Evolutionary conservation across 2,113 vertebrate species (phyloP), one percentile per base, ranked within the genome.

Genomic region (Malaclemys terrapin): DNA sequence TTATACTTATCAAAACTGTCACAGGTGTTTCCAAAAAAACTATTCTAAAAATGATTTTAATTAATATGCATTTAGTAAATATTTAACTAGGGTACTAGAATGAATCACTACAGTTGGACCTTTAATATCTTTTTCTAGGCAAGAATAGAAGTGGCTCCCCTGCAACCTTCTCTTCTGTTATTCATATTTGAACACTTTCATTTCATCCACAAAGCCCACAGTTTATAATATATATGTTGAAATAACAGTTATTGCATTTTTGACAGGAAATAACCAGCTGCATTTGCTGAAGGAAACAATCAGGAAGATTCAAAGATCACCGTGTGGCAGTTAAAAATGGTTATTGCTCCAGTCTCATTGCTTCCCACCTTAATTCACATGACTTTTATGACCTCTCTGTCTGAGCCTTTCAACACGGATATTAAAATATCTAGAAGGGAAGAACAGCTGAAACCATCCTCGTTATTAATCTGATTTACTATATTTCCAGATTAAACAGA

Each of bases 241-340:
- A 96, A 88, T 89, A 90, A 10, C 89, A 88, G 78, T 85, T 95
- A 84, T 1, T 92, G 50, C 53, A 89, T 87, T 96, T 95, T 89
- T 95, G 59, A 95, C 91, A 92, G 91, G 56, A 94, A 96, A 94
- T 52, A 90, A 94, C 35, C 62, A 5, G 5, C 81, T 80, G 38
- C 47, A 57, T 35, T 84, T 95, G 85, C 92, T 95, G 59, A 38
- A 92, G 83, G 75, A 97, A 97, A 96, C 81, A 89, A 95, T 87
- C 69, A 81, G 54, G n/a, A 54, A 93, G 94, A 95, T 91, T 90
- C 87, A 96, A 94, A 96, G 85, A 91, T 94, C 52, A 79, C 78
- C 91, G 92, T 8, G 35, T 27, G 72, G 80, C 93, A 93, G 90
- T 92, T 94, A 93, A 85, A 87, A 94, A 91, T 38, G 49, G 79